Conservation (phyloP, 2,888 invertebrate genomes). For the Stenodema calcarata region DNA sequence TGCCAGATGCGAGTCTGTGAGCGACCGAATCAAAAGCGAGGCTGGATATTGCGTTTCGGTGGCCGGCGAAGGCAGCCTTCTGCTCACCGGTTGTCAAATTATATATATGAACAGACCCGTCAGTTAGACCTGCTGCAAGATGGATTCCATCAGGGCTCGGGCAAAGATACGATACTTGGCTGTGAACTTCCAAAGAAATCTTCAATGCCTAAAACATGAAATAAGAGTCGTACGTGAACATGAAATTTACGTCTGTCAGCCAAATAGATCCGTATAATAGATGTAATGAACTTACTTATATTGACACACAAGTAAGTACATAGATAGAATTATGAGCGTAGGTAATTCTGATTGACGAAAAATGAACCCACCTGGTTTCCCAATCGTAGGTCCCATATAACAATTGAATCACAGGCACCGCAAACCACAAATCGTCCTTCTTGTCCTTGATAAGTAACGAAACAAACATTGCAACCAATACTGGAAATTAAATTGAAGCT, state of each 20-base stretch:
- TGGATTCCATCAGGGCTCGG: slow-evolving; percentile 78
- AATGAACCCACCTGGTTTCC: slow-evolving; percentile 72
- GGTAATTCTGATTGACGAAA: too few relatives aligned
- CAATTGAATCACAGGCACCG: slow-evolving; percentile 92
- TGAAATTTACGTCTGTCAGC: too few relatives aligned
- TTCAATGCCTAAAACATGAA: slow-evolving; percentile 26
- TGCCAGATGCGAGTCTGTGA: slow-evolving; percentile 85
- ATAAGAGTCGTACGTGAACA: background rate
- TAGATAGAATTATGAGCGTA: too few relatives aligned
- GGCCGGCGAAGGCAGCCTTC: slow-evolving; percentile 79
- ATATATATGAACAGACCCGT: slow-evolving; percentile 86
- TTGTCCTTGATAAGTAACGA: slow-evolving; percentile 77
- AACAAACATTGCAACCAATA: slow-evolving; percentile 78
- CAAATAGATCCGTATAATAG: too few relatives aligned
- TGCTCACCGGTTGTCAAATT: slow-evolving; percentile 77
- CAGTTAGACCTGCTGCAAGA: slow-evolving; percentile 89
- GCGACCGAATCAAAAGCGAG: slow-evolving; percentile 84
- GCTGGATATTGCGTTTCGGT: slow-evolving; percentile 82
- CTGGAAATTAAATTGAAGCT: slow-evolving; percentile 88
- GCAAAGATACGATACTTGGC: slow-evolving; percentile 76
- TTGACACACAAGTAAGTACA: too few relatives aligned
- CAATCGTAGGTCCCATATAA: slow-evolving; percentile 91
- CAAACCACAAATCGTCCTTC: slow-evolving; percentile 86
- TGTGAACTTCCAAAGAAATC: slow-evolving; percentile 65
- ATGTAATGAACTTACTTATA: too few relatives aligned